These are phyloP conservation scores for Globodera ellingtonae DNA, from an alignment of 1,140 invertebrate species.

Conservation along the genomic window DNA sequence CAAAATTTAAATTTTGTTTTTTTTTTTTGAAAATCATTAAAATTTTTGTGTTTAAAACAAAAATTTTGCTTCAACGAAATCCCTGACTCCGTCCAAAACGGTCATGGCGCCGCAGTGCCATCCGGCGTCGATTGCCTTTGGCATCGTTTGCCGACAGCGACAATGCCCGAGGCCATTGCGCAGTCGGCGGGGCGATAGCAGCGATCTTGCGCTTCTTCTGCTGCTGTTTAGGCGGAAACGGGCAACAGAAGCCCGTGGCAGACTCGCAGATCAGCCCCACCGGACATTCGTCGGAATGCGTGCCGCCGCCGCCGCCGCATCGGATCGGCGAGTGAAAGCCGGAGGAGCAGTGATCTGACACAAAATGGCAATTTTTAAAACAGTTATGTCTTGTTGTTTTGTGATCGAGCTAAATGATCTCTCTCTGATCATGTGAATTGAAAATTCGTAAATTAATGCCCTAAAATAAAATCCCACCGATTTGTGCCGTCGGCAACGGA, in stretches of 20 bases:
- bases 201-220: neutral
- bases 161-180: conserved; percentile 13
- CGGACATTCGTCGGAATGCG: conserved; percentile 45
- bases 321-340: conserved; percentile 54
- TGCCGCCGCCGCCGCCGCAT: conserved; percentile 32
- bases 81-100: conserved; percentile 21
- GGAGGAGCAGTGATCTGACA: conserved; percentile 48
- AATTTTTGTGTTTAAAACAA: no score
- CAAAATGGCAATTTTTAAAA: neutral
- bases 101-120: conserved; percentile 4
- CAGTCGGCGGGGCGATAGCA: neutral
- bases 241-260: conserved; percentile 52
- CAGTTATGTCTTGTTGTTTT: no score
- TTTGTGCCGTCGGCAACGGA: conserved; percentile 42
- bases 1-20: no score
- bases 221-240: conserved; percentile 30
- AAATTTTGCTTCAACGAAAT: neutral
- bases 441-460: no score
- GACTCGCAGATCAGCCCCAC: conserved; percentile 59
- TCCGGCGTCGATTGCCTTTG: neutral
- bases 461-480: neutral
- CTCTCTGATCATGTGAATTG: no score
- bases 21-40: no score
- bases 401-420: no score
- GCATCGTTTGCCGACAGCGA: neutral